Base-by-base conservation (phyloP, 1,140 invertebrate genomes). In the Helicorthomorpha holstii region DNA sequence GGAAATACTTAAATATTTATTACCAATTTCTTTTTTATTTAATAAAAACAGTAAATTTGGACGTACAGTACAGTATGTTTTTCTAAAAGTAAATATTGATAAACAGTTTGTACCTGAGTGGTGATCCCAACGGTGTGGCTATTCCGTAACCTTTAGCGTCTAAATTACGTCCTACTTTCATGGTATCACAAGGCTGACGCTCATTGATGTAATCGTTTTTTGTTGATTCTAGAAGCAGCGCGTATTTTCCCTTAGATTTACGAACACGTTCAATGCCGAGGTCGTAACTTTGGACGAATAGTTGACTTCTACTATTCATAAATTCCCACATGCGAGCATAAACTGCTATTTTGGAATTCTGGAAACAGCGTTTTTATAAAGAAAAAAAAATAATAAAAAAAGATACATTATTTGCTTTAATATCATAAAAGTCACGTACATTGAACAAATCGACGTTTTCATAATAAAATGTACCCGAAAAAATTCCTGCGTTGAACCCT, bases 271-370 rank as follows among this genome's bases (percentile, higher is more conserved):
- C 69, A 54, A 92, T 88, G 4, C 88, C 88, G 64, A 90, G 85
- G 52, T 83, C 82, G 63, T 92, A 89, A 1, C 78, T 78, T 53
- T 73, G 69, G 0, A 88, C 83, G 59, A 91, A 89, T 25, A 88
- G 82, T 61, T 87, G 76, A 57, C 80, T 70, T 12, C 81, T 77
- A 57, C 82, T 83, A 22, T 56, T 52, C 91, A 96, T 95, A 60
- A 86, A 93, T 60, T 90, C 82, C 88, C 88, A 95, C 92, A 96
- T 96, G 66, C 85, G 81, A 62, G 81, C 81, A 68, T 93, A 95
- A 1, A 90, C 78, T 38, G 79, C 77, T 53, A 94, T 88, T 62
- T 88, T 84, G 2, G 90, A 94, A 62, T 79, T 78, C 88, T 92
- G 69, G 3, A 67, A 70, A 57, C 45, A 56, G 19, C 7, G 4